Evolutionary conservation across 2,888 invertebrate species (phyloP), one percentile per base, ranked within the genome.

Genomic region (Megalurothrips usitatus): DNA sequence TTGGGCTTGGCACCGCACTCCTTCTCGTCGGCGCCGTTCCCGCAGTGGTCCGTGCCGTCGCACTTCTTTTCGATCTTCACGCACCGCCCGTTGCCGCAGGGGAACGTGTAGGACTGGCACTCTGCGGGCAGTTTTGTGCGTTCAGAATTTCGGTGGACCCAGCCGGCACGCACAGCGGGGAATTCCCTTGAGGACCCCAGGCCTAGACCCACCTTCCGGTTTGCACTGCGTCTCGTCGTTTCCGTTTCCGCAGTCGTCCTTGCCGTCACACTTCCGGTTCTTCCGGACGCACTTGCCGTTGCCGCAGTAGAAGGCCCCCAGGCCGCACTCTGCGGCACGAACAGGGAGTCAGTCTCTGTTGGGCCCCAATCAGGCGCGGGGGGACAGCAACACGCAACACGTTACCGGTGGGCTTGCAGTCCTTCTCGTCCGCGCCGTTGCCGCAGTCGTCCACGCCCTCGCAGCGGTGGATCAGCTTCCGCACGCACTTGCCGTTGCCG

Each of bases 371-470:
- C n/a, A n/a, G n/a, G n/a, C n/a, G n/a, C n/a, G n/a, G n/a, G n/a
- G n/a, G n/a, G n/a, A n/a, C 49, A 11, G 49, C 49, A 9, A 49
- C 49, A 49, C 14, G 49, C 9, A 49, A 49, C 10, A 14, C 49
- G 14, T 49, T 49, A 75, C 68, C 68, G 26, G 23, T 75, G 23
- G 68, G 68, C 26, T 75, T 75, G 86, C 96, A 96, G 86, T 94
- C 91, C 80, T 90, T 85, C 89, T 96, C 96, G 85, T 96, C 96
- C 87, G 95, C 95, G 43, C 90, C 90, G 83, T 90, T 87, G 26
- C 88, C 88, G 85, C 95, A 95, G 84, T 95, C 92, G 0, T 87
- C 84, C 78, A 85, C 86, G 47, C 89, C 90, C 86, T 96, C 91
- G 85, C 96, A 96, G 23, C 90, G 90, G 83, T 75, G 68, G 26